phyloP scores from a whole-genome alignment of 92 coral and sea anemone species.

The Siderastrea siderea region DNA sequence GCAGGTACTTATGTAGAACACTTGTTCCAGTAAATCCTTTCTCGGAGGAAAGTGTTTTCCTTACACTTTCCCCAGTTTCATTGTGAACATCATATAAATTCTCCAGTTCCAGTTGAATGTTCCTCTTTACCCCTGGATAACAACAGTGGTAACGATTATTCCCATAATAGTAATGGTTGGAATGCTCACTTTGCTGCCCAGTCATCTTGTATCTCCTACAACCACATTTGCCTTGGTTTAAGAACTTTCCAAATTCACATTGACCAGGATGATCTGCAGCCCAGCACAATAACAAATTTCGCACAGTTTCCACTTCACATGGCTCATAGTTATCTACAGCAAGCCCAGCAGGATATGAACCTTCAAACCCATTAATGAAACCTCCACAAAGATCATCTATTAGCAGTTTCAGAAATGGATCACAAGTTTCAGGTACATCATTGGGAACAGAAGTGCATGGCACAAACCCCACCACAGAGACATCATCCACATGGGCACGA shows the following conservation, averaged over 20 bases:
- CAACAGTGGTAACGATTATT: conserved; percentile 58
- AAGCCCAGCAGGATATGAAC: conserved; percentile 34
- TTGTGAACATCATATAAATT: conserved; percentile 58
- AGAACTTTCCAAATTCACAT: conserved; percentile 76
- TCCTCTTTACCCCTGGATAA: conserved; percentile 65
- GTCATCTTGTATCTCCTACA: conserved; percentile 75
- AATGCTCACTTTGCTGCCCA: conserved; percentile 67
- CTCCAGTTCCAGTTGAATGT: conserved; percentile 33
- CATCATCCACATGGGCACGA: conserved; percentile 57
- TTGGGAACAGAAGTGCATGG: conserved; percentile 64
- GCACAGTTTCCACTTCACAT: conserved; percentile 49
- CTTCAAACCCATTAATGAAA: conserved; percentile 63
- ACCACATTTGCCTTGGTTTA: conserved; percentile 74
- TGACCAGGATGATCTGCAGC: conserved; percentile 84
- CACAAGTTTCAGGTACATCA: conserved; percentile 59
- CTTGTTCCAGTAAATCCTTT: conserved; percentile 78
- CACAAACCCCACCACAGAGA: conserved; percentile 63
- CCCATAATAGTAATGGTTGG: conserved; percentile 71
- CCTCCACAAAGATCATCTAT: conserved; percentile 60
- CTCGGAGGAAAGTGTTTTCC: conserved; percentile 64
- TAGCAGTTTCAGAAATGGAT: conserved; percentile 58
- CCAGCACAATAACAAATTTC: conserved; percentile 68
- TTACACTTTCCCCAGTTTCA: conserved; percentile 53
- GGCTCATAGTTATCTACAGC: conserved; percentile 38
- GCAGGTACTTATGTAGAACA: conserved; percentile 64